Conservation (phyloP, 2,113 vertebrate species). For the Amphiprion percula region DNA sequence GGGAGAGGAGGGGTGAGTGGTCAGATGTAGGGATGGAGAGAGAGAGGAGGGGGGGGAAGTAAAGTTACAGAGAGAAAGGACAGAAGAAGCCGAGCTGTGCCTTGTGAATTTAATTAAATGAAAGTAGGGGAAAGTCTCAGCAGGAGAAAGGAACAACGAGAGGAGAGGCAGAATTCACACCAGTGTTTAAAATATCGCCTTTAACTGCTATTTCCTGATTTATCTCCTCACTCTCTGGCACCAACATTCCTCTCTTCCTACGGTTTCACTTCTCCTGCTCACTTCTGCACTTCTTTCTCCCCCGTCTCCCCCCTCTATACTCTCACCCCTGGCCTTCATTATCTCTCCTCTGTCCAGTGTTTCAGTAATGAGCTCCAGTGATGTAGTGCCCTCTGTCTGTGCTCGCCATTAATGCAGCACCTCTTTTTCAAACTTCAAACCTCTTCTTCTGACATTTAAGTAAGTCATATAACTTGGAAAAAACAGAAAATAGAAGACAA, state of each 20-base stretch:
- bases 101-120: slow-evolving; percentile 26
- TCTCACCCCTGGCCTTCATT: slow-evolving; percentile 3
- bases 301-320: slow-evolving; percentile 1
- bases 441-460: background rate
- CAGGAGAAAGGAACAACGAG: background rate
- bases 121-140: slow-evolving; percentile 12
- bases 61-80: background rate
- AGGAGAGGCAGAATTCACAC: slow-evolving; percentile 17
- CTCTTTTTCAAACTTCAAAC: background rate
- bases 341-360: slow-evolving; percentile 24
- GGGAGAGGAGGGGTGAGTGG: background rate
- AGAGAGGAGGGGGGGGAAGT: background rate
- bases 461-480: background rate
- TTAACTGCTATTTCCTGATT: slow-evolving; percentile 29
- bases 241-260: slow-evolving; percentile 1
- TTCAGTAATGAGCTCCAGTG: slow-evolving; percentile 58
- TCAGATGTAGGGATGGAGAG: slow-evolving; percentile 7
- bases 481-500: background rate
- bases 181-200: slow-evolving; percentile 24
- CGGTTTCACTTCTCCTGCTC: background rate
- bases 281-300: background rate
- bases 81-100: background rate
- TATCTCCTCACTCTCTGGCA: slow-evolving; percentile 20
- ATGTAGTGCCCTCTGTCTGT: slow-evolving; percentile 79
- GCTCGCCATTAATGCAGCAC: slow-evolving; percentile 41